phyloP scores from a whole-genome alignment of 2,113 vertebrate genomes.

The Brachyhypopomus occidentalis region DNA sequence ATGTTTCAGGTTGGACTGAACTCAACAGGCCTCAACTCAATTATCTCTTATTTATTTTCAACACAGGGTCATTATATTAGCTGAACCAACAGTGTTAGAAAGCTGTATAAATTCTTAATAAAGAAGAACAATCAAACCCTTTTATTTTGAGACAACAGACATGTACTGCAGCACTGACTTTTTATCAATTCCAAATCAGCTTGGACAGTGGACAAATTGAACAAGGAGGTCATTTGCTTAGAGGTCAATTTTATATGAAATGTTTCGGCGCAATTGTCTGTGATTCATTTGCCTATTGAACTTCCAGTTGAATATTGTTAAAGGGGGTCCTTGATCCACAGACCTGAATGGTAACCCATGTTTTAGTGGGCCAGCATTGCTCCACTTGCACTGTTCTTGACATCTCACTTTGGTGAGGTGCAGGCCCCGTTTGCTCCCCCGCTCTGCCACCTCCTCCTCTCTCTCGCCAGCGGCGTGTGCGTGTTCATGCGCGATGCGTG shows the following conservation, averaged over 20 bases:
- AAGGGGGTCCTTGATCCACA: neutral
- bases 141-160: no score
- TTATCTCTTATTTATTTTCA: no score
- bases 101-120: no score
- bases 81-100: no score
- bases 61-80: no score
- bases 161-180: neutral
- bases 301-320: neutral
- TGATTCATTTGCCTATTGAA: neutral
- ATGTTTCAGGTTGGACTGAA: neutral
- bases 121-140: no score
- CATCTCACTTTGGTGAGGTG: conserved; percentile 46
- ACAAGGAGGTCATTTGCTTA: no score
- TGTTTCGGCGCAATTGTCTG: neutral
- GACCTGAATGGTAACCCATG: neutral
- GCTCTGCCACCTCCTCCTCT: conserved; percentile 22
- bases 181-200: neutral
- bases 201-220: neutral
- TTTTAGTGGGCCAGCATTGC: conserved; percentile 30
- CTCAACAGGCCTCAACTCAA: no score
- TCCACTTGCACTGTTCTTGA: conserved; percentile 51
- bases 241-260: no score
- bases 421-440: conserved; percentile 9
- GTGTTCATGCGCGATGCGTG: conserved; percentile 62
- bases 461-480: conserved; percentile 46